Evolutionary conservation across 1,140 invertebrate genomes (phyloP).

Genomic region (Hesperophylax magnus): DNA sequence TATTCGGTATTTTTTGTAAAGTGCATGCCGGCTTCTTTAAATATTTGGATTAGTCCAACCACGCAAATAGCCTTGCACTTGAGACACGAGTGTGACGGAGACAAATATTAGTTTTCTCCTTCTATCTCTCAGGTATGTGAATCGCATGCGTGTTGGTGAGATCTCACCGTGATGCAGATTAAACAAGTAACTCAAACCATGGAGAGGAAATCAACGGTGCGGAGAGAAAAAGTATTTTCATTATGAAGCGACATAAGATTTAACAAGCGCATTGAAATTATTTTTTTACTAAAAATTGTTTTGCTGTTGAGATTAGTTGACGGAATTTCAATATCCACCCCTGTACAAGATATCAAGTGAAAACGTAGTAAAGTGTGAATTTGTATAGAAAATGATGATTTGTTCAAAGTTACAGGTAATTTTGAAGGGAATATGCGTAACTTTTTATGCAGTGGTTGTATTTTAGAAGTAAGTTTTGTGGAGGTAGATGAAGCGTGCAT

Average conservation of each 20-base stretch:
- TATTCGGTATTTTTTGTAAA: not conserved
- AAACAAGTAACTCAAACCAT: not conserved
- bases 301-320: not conserved
- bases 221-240: not conserved
- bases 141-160: slow-evolving; percentile 31
- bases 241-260: not conserved
- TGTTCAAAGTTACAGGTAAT: slow-evolving; percentile 1
- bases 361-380: not conserved
- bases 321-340: slow-evolving; percentile 1
- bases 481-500: slow-evolving; percentile 3
- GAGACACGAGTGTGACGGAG: slow-evolving; percentile 32
- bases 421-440: not conserved
- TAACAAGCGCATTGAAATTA: not conserved
- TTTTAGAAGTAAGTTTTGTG: too few relatives aligned
- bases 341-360: not conserved
- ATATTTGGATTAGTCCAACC: not conserved
- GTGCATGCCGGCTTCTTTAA: not conserved
- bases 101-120: slow-evolving; percentile 14
- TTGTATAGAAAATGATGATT: not conserved
- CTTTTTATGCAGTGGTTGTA: not conserved
- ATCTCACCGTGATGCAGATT: slow-evolving; percentile 13
- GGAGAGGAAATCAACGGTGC: not conserved
- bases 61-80: slow-evolving; percentile 30
- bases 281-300: slow-evolving; percentile 7
- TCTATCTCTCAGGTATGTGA: slow-evolving; percentile 27